These are phyloP conservation scores for Apus apus DNA, from an alignment of 2,113 vertebrate species.

Conservation along the genomic window DNA sequence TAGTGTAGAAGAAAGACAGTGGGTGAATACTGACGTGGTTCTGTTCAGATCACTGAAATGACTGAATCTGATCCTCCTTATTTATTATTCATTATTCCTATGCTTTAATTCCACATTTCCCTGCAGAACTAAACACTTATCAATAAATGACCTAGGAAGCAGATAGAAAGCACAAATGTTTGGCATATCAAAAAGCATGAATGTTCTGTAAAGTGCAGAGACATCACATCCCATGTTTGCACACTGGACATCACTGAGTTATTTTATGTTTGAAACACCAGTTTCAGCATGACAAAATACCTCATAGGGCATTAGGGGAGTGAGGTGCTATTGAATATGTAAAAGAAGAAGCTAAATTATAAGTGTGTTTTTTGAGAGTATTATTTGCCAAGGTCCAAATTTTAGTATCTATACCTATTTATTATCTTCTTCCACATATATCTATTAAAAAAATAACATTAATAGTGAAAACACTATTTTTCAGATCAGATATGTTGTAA, in stretches of 20 bases:
- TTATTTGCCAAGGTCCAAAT: neutral
- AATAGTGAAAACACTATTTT: neutral
- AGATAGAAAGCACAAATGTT: neutral
- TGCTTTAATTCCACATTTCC: neutral
- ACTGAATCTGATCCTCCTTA: neutral
- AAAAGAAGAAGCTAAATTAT: neutral
- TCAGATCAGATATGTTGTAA: neutral
- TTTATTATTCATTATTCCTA: neutral
- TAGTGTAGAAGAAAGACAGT: neutral
- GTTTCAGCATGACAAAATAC: neutral
- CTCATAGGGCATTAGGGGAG: neutral
- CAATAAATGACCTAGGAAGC: neutral
- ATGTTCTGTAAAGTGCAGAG: neutral
- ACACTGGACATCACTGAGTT: neutral
- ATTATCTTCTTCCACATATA: neutral
- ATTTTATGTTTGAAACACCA: neutral
- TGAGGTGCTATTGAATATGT: neutral
- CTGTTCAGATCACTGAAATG: neutral
- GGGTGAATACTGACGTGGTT: neutral
- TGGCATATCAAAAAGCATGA: neutral
- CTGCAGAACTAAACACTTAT: neutral
- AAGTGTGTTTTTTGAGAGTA: neutral
- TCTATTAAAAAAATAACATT: neutral
- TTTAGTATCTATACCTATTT: neutral
- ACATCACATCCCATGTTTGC: neutral